These are phyloP conservation scores for Apostichopus leukothele DNA, from an alignment of 53 echinoderm and acorn worm genomes.

Conservation along the genomic window DNA sequence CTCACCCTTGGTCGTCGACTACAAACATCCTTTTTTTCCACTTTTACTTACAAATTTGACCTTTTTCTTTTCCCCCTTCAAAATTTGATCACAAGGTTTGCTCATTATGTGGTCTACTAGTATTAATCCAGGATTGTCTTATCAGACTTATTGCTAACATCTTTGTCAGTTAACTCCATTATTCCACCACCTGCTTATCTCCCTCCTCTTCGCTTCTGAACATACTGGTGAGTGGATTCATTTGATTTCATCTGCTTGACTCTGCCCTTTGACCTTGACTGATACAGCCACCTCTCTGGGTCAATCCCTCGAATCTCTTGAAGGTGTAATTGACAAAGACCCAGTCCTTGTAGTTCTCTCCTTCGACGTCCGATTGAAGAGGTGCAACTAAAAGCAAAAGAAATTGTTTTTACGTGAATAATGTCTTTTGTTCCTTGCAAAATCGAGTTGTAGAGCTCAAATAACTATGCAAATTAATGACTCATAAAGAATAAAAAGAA, in stretches of 20 bases:
- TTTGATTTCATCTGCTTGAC: not conserved
- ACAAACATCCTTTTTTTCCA: too few relatives aligned
- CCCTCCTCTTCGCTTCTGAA: not conserved
- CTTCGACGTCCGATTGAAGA: conserved; percentile 74
- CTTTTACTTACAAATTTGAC: too few relatives aligned
- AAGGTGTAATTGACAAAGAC: conserved; percentile 99
- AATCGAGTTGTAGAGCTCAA: too few relatives aligned
- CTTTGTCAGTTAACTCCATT: too few relatives aligned
- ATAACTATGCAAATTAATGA: too few relatives aligned
- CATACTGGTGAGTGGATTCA: not conserved
- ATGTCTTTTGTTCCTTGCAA: too few relatives aligned
- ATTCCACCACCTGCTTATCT: not conserved
- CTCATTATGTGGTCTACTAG: not conserved
- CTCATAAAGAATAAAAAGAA: too few relatives aligned
- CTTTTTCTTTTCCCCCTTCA: too few relatives aligned
- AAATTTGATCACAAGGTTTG: not conserved
- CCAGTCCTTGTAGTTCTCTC: conserved; percentile 97
- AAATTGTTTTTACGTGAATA: too few relatives aligned
- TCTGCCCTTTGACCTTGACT: conserved; percentile 32
- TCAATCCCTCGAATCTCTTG: conserved; percentile 97
- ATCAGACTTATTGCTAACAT: not conserved
- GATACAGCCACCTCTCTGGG: conserved; percentile 71
- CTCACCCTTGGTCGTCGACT: too few relatives aligned
- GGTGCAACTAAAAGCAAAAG: conserved; percentile 64
- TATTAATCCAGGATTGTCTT: not conserved